Percentiles rank a stretch among this genome's conserved stretches.
Evolutionary conservation across 2,113 vertebrate genomes (phyloP).

Genomic region (Chaetodon auriga): DNA sequence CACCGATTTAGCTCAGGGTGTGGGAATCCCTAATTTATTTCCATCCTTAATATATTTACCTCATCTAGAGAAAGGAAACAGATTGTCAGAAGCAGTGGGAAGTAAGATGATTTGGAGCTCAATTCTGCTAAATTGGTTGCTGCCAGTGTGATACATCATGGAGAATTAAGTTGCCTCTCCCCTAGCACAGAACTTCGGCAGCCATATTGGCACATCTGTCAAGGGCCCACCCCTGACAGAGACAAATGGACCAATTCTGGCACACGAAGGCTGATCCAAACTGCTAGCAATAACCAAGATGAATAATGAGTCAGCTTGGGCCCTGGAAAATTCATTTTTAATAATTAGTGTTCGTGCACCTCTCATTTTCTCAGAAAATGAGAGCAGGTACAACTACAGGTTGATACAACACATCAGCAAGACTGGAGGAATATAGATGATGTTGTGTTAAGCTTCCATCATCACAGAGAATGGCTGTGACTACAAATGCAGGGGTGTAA

Average conservation of each 20-base stretch:
- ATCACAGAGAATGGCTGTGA: constrained; percentile 66
- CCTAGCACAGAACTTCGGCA: constrained; percentile 78
- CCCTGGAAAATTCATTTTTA: constrained; percentile 83
- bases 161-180: constrained; percentile 84
- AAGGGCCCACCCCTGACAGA: constrained; percentile 82
- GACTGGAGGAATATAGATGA: constrained; percentile 75
- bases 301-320: constrained; percentile 78
- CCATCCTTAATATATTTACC: constrained; percentile 82
- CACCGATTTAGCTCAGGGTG: constrained; percentile 60
- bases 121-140: constrained; percentile 86
- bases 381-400: constrained; percentile 77
- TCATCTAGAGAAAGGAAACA: constrained; percentile 80
- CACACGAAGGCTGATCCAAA: constrained; percentile 81
- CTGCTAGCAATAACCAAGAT: constrained; percentile 83
- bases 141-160: constrained; percentile 85
- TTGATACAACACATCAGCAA: constrained; percentile 70
- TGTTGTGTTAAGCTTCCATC: constrained; percentile 75
- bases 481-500: constrained; percentile 60
- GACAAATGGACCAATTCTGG: constrained; percentile 83
- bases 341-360: constrained; percentile 82
- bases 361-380: constrained; percentile 78
- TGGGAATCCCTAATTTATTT: constrained; percentile 78
- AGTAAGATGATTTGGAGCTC: constrained; percentile 84
- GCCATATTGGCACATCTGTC: constrained; percentile 87
- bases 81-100: constrained; percentile 82